A percentile compares a stretch with the other conserved stretches of the same genome.
Evolutionary conservation across 2,888 invertebrate species (phyloP).

Genomic region (Heteromyza rotundicornis): DNA sequence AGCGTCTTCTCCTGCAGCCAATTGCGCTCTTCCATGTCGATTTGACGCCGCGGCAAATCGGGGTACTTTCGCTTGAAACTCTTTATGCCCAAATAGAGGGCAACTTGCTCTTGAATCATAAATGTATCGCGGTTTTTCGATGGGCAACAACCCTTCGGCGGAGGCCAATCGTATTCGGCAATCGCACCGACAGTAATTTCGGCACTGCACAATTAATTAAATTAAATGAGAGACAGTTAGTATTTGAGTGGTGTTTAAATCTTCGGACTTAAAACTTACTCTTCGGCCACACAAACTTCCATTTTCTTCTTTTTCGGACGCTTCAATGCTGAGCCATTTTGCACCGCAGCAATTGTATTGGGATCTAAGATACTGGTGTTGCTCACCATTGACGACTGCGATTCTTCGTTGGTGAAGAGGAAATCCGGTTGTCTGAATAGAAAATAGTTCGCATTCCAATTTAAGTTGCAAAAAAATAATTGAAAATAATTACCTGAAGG

Average conservation of each 20-base stretch:
- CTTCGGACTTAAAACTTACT: conserved; percentile 52
- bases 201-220: conserved; percentile 55
- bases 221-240: background rate
- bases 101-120: conserved; percentile 97
- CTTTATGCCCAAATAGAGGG: conserved; percentile 91
- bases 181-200: conserved; percentile 84
- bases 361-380: conserved; percentile 63
- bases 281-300: conserved; percentile 64
- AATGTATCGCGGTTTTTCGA: conserved; percentile 74
- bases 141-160: conserved; percentile 65
- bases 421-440: conserved; percentile 57
- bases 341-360: conserved; percentile 42
- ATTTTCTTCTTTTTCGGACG: conserved; percentile 63
- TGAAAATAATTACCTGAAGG: conserved; percentile 45
- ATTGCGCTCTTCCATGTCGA: conserved; percentile 91
- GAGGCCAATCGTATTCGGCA: conserved; percentile 94
- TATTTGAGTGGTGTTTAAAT: background rate
- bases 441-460: background rate
- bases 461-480: background rate
- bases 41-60: conserved; percentile 80
- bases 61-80: conserved; percentile 96
- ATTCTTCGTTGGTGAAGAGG: conserved; percentile 70
- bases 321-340: conserved; percentile 50
- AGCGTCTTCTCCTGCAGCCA: conserved; percentile 82
- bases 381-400: conserved; percentile 83